Evolutionary conservation across 2,113 vertebrate species (phyloP), one percentile per base, ranked within the genome.

Genomic region (Vicugna pacos): DNA sequence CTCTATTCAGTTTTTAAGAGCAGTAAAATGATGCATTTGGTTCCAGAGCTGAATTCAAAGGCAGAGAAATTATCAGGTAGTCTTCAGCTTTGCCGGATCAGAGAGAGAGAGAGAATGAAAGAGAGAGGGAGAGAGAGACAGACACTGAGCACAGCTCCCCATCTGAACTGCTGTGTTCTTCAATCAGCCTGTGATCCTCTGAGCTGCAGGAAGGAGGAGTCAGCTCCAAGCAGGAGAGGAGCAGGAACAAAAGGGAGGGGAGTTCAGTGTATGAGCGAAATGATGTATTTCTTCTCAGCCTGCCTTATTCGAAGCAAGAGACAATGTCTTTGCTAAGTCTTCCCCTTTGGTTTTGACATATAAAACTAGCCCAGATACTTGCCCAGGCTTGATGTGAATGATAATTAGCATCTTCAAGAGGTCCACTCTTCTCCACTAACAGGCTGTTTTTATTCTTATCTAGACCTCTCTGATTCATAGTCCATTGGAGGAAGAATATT

Each of bases 131-230:
- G 30, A 8, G 38, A 54, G 30, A 20, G 24, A 24, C 22, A 42
- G 76, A 56, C 76, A 35, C 20, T 56, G 76, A 72, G 28, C 48
- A 56, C 56, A 65, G 83, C 90, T 96, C 64, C 62, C 67, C 90
- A 26, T 83, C 72, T 1, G 42, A 95, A 95, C 89, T 28, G 84
- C 81, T 35, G 95, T 85, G 84, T 89, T 97, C 93, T 91, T 95
- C 95, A 83, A 46, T 88, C 97, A 96, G 96, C 80, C 76, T 84
- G 97, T 83, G 95, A 98, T 93, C 97, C 92, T 97, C 96, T 0
- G 93, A 97, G 98, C 98, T 98, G 99, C 98, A 98, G 98, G 96
- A 98, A 98, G 98, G 98, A 98, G 98, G 98, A 98, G 98, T 96
- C 97, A 97, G 98, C 82, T 54, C 92, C 32, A n/a, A 95, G 98